Percentiles rank a stretch among this genome's conserved stretches.
phyloP scores from a whole-genome alignment of 2,113 vertebrate species.

The Pangasianodon hypophthalmus region DNA sequence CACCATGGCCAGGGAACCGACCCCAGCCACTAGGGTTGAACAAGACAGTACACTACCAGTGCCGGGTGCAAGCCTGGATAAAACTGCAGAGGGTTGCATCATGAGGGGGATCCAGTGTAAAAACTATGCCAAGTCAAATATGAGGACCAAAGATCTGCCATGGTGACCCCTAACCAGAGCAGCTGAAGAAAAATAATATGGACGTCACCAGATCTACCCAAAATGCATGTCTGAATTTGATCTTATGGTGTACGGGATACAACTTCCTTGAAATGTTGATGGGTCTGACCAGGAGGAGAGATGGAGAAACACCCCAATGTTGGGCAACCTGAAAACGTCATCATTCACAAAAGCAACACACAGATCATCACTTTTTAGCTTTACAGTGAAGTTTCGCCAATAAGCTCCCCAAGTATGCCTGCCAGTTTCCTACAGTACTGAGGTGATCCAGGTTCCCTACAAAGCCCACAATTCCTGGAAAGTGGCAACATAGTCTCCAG shows the following conservation, averaged over 20 bases:
- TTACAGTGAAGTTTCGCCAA: not conserved
- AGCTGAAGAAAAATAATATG: conserved; percentile 16
- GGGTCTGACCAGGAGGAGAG: not conserved
- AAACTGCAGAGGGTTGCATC: no score
- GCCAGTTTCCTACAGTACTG: not conserved
- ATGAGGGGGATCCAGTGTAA: no score
- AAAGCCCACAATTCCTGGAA: not conserved
- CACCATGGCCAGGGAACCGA: no score
- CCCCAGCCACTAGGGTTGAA: no score
- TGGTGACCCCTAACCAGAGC: no score
- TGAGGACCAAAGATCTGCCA: no score
- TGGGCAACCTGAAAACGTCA: not conserved
- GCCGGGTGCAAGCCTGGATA: no score
- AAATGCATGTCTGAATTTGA: not conserved
- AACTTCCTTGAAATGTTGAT: not conserved
- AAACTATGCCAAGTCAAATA: no score
- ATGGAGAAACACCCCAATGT: not conserved
- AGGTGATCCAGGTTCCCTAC: not conserved
- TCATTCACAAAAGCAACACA: not conserved
- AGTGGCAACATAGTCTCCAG: not conserved
- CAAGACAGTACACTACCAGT: no score
- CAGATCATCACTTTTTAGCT: not conserved
- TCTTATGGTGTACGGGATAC: not conserved
- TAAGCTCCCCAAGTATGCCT: not conserved
- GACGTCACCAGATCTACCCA: conserved; percentile 30